Evolutionary conservation across 2,113 vertebrate species (phyloP), one percentile per base, ranked within the genome.

Genomic region (Psettodes erumei): DNA sequence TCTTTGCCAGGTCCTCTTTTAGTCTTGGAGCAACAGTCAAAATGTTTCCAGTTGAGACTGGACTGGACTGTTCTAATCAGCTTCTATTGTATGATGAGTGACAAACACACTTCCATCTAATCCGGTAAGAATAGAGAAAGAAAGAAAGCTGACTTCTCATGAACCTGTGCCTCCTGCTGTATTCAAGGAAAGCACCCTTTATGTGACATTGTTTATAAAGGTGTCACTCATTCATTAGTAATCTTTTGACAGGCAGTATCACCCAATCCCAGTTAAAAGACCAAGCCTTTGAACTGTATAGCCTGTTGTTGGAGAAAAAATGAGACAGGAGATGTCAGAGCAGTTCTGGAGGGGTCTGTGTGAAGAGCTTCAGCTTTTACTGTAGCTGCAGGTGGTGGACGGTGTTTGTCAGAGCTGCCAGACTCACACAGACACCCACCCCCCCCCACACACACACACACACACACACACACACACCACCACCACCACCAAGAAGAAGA

Each of bases 381-480:
- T 69, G 37, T 27, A 50, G 78, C 81, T 81, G 88, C 92, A 87
- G 90, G 89, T 86, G 92, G 81, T 93, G 37, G 18, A 27, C 19
- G 0, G 28, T 15, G 32, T 72, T 54, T 78, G 30, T 54, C 47
- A 25, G 21, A 54, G 67, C 45, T 71, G 54, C 42, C 74, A 55
- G 42, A 56, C 50, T 54, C 62, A 64, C 61, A 58, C 40, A 43
- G 1, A 54, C 19, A 27, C 35, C 21, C 68, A 19, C 43, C 18
- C 53, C 33, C 30, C 18, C 35, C 48, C 19, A 40, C 28, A 48
- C n/a, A n/a, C n/a, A n/a, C n/a, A n/a, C n/a, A n/a, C n/a, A n/a
- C n/a, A n/a, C n/a, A n/a, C n/a, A n/a, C n/a, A n/a, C n/a, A n/a
- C n/a, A n/a, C n/a, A n/a, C n/a, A n/a, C n/a, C n/a, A n/a, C n/a